Base-by-base conservation (phyloP, 1,140 invertebrate species). In the Dinothrombium tinctorium region DNA sequence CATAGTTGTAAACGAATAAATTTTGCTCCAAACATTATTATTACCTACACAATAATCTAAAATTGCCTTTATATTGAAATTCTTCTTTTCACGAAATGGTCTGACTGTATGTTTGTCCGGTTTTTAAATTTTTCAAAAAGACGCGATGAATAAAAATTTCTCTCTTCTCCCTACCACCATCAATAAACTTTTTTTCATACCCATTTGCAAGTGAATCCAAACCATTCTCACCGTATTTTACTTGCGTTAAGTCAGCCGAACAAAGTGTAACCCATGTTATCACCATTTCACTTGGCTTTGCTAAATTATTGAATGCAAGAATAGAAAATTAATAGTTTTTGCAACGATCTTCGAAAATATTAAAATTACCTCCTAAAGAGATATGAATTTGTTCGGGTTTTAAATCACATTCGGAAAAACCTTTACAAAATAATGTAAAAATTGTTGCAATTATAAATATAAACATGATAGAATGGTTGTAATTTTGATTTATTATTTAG, bases 251-350 rank as follows among this genome's bases (percentile, higher is more conserved):
- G 4, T 24, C 11, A 2, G 11, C 20, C 14, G 5, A 11, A 38
- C 26, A 8, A 46, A 69, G 67, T 23, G 86, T 92, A 2, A 72
- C 74, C 86, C 86, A 94, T 40, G 82, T 90, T 14, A 90, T 73
- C 29, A 81, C 65, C 57, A 84, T 76, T 48, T 80, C 66, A 46
- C 60, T 65, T 19, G 69, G 61, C 45, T 61, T 36, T 2, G 12
- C 33, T 36, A 19, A 19, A 12, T 22, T 36, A 6, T 20, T 17
- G n/a, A n/a, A n/a, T n/a, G n/a, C n/a, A n/a, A n/a, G n/a, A n/a
- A n/a, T n/a, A n/a, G n/a, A n/a, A n/a, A n/a, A n/a, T n/a, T n/a
- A n/a, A n/a, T n/a, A n/a, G n/a, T n/a, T n/a, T n/a, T n/a, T n/a
- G n/a, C n/a, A n/a, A n/a, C n/a, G n/a, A n/a, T n/a, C n/a, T n/a